Evolutionary conservation across 2,113 vertebrate species (phyloP), one percentile per base, ranked within the genome.

Genomic region (Elaphurus davidianus): DNA sequence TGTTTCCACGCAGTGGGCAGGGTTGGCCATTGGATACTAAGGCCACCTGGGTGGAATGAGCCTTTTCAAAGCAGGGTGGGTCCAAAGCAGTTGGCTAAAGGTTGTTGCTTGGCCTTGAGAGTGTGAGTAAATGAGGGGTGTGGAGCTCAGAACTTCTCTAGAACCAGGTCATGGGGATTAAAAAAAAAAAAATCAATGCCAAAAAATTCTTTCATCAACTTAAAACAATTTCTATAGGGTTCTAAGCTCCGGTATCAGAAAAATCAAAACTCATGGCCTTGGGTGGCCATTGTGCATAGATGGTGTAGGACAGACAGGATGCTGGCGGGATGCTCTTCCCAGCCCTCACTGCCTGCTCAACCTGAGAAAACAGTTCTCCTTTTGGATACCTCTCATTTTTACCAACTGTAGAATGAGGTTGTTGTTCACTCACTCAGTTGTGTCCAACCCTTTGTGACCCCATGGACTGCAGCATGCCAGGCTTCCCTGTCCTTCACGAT

Each of bases 11-110:
- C 50, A 40, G 57, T 2, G 71, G 81, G 62, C 74, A 91, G 87
- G 95, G 87, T 2, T 95, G 94, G 97, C 94, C 88, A 95, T 2
- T 82, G 43, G 79, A 89, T 17, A 59, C 43, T 3, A 36, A 91
- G 90, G 94, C 91, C 90, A 92, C 85, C 92, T 82, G 91, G 85
- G 30, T 45, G 40, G 81, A 94, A 95, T 15, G 33, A 87, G 40
- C 59, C 54, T 50, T 59, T 93, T 59, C 81, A 50, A 81, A 95
- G 92, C 79, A 87, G 50, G 33, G 55, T 23, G 67, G 60, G 71
- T 92, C 50, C 57, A 30, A 17, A 71, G 79, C 36, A 12, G 6
- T 52, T 59, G 59, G 81, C 54, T 25, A 36, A 40, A 87, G 55
- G n/a, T 21, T 52, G n/a, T 52, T 87, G 67, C 40, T 40, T 91